Evolutionary conservation across 2,797 vertebrate species (phyloP), one percentile per base, ranked within the genome.

Genomic region (Lithobates pipiens): DNA sequence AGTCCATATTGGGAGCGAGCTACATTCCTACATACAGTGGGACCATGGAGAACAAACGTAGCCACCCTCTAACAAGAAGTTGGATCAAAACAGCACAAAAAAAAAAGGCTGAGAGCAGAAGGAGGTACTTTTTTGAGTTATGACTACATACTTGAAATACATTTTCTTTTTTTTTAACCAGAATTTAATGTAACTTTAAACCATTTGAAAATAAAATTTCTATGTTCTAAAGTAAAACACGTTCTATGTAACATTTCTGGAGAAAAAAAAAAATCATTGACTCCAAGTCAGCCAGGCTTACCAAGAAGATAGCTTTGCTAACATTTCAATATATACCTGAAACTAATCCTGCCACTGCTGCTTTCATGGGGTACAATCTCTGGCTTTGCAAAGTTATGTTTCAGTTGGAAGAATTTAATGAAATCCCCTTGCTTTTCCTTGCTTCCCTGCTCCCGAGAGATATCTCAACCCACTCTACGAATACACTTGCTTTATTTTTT

Each of bases 321-420:
- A 83, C 85, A 83, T 83, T 87, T 79, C 80, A 87, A 79, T 87
- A 87, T 74, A 79, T 75, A 70, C 80, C 76, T 82, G 61, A 29
- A 29, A 75, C 85, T 87, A 87, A 87, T 87, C 80, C 78, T 46
- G 67, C 67, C 69, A 70, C 76, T 23, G 69, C 75, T 34, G 80
- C 74, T 29, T 79, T 84, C 70, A 42, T 50, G 61, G 70, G 70
- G 80, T 72, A 69, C 75, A 86, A 86, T 83, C 76, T 83, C n/a
- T 32, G 57, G 80, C 67, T 32, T 72, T 36, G 76, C 44, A 77
- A 83, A 87, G 81, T 87, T 80, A 42, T 63, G 86, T 87, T 87
- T 87, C 81, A 87, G 42, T 84, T 87, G 32, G 76, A 65, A 69
- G 86, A 87, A 70, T 87, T 87, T 83, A 83, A 87, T 87, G 86